Evolutionary conservation across 2,113 vertebrate species (phyloP).

Genomic region (Platysteira castanea): DNA sequence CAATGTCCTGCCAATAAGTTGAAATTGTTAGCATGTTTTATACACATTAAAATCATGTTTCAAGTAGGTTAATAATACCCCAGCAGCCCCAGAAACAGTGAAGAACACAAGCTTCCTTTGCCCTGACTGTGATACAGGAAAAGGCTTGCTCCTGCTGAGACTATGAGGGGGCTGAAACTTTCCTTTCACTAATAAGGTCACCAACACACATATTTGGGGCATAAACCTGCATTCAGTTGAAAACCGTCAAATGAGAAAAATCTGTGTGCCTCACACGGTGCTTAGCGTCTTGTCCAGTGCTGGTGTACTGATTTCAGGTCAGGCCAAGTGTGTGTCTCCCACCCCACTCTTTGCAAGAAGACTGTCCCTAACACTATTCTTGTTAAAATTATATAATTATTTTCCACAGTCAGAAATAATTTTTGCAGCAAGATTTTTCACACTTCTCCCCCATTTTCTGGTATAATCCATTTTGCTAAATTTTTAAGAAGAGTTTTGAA

Average conservation of each 20-base stretch:
- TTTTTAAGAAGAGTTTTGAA: constrained; percentile 19
- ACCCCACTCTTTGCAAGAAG: neutral
- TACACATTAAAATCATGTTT: neutral
- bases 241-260: neutral
- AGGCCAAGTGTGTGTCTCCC: neutral
- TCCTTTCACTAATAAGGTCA: neutral
- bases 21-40: neutral
- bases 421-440: neutral
- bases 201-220: neutral
- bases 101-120: neutral
- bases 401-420: neutral
- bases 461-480: neutral
- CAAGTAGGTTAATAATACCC: neutral
- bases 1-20: neutral
- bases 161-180: neutral
- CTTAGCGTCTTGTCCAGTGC: neutral
- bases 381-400: neutral
- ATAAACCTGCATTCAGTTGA: neutral
- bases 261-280: neutral
- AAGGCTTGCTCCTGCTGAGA: neutral
- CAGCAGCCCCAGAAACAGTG: neutral
- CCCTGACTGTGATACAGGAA: neutral
- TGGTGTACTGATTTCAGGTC: neutral
- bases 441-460: neutral
- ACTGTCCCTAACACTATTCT: neutral